phyloP scores from a whole-genome alignment of 2,888 invertebrate species.

The Microdon myrmicae region DNA sequence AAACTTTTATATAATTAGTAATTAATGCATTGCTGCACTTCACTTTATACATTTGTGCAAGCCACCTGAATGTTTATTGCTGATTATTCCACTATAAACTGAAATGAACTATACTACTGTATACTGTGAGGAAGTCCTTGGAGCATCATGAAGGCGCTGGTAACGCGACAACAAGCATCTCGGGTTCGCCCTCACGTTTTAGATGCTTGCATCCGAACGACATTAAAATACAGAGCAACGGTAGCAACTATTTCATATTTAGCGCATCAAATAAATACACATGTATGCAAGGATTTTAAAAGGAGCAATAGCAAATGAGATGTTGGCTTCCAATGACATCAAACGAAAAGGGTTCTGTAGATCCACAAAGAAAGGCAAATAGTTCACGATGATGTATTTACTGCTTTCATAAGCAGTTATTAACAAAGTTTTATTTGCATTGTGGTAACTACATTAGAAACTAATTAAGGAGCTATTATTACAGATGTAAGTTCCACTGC shows the following conservation, averaged over 20 bases:
- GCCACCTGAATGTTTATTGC: slow-evolving; percentile 43
- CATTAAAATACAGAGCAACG: slow-evolving; percentile 14
- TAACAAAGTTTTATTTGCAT: slow-evolving; percentile 25
- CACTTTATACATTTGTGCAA: slow-evolving; percentile 17
- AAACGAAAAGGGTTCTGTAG: background rate
- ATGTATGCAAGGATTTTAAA: slow-evolving; percentile 8
- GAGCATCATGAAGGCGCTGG: slow-evolving; percentile 10
- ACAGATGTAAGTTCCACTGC: slow-evolving; percentile 3
- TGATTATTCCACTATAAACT: slow-evolving; percentile 42
- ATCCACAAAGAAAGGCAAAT: slow-evolving; percentile 12
- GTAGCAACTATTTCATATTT: slow-evolving; percentile 13
- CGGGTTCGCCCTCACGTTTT: slow-evolving; percentile 15
- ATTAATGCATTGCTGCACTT: slow-evolving; percentile 34
- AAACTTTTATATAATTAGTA: slow-evolving; percentile 37
- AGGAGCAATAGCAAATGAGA: no score
- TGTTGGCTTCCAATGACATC: slow-evolving; percentile 4
- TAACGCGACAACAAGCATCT: no score
- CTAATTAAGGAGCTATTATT: slow-evolving; percentile 13
- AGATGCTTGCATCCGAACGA: slow-evolving; percentile 11
- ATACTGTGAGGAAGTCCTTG: slow-evolving; percentile 12
- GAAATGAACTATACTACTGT: slow-evolving; percentile 11
- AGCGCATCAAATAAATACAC: slow-evolving; percentile 12
- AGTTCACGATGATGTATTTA: no score
- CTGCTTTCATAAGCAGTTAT: slow-evolving; percentile 39
- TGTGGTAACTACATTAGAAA: slow-evolving; percentile 19